These are phyloP conservation scores for Cheilosia grossa DNA, from an alignment of 2,888 invertebrate species.

Conservation along the genomic window DNA sequence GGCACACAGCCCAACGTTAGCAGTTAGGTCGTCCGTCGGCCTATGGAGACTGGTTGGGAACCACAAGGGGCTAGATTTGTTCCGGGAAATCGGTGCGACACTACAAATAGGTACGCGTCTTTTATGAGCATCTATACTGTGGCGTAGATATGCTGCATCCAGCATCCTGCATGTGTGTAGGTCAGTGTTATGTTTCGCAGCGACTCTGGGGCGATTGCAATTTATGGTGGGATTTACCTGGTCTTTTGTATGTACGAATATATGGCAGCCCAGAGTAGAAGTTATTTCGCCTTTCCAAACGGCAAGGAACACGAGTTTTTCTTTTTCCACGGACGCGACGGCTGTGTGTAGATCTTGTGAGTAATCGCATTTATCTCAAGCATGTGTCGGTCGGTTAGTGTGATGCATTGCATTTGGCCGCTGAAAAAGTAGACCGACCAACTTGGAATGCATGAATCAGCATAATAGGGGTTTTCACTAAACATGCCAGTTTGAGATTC, in stretches of 20 bases:
- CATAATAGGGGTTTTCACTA: slow-evolving; percentile 37
- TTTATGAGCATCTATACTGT: slow-evolving; percentile 28
- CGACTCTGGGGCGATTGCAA: slow-evolving; percentile 42
- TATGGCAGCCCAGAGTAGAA: slow-evolving; percentile 14
- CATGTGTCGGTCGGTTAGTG: slow-evolving; percentile 45
- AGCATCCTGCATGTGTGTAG: slow-evolving; percentile 46
- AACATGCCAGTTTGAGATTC: slow-evolving; percentile 43
- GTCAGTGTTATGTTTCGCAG: slow-evolving; percentile 61
- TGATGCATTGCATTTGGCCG: slow-evolving; percentile 67
- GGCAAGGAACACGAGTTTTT: slow-evolving; percentile 30
- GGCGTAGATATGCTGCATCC: background rate
- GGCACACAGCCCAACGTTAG: background rate
- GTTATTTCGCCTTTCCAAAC: slow-evolving; percentile 35
- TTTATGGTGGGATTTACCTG: slow-evolving; percentile 70
- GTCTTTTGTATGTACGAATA: slow-evolving; percentile 24
- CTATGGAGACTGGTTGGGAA: slow-evolving; percentile 46
- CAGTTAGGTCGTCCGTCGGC: background rate
- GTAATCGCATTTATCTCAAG: slow-evolving; percentile 61
- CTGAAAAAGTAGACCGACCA: slow-evolving; percentile 39
- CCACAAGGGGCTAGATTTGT: slow-evolving; percentile 37
- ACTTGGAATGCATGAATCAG: slow-evolving; percentile 45
- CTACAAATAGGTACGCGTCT: slow-evolving; percentile 63
- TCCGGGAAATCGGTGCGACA: slow-evolving; percentile 65
- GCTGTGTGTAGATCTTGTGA: slow-evolving; percentile 44
- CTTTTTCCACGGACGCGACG: slow-evolving; percentile 16